These are phyloP conservation scores for Thripadectes ignobilis DNA, from an alignment of 2,797 vertebrate species.

Conservation along the genomic window DNA sequence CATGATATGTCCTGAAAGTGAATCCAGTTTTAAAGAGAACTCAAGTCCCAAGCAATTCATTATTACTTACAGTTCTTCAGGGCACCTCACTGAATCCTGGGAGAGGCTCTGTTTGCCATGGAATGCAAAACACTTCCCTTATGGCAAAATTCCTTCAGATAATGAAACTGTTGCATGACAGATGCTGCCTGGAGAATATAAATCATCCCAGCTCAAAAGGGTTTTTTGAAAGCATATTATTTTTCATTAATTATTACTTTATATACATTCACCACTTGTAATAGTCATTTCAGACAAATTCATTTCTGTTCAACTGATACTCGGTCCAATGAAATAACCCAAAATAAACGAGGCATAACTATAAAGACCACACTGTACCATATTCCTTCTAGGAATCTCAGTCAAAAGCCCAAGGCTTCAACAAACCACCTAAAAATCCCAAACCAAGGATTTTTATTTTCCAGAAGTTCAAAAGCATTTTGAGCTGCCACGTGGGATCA, in stretches of 20 bases:
- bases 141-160: constrained; percentile 6
- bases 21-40: background rate
- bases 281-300: background rate
- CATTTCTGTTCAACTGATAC: background rate
- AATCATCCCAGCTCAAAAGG: background rate
- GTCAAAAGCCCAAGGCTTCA: background rate
- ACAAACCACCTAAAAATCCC: background rate
- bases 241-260: background rate
- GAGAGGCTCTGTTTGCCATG: background rate
- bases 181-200: background rate
- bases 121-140: constrained; percentile 31
- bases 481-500: background rate
- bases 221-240: background rate
- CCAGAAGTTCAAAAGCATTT: background rate
- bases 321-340: background rate
- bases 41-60: background rate
- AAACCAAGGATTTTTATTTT: background rate
- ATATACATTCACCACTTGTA: background rate
- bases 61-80: background rate
- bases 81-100: background rate
- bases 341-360: background rate
- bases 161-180: background rate
- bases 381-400: background rate
- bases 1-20: background rate
- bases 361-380: background rate